Evolutionary conservation across 2,888 invertebrate genomes (phyloP).

Genomic region (Epirrita christyi): DNA sequence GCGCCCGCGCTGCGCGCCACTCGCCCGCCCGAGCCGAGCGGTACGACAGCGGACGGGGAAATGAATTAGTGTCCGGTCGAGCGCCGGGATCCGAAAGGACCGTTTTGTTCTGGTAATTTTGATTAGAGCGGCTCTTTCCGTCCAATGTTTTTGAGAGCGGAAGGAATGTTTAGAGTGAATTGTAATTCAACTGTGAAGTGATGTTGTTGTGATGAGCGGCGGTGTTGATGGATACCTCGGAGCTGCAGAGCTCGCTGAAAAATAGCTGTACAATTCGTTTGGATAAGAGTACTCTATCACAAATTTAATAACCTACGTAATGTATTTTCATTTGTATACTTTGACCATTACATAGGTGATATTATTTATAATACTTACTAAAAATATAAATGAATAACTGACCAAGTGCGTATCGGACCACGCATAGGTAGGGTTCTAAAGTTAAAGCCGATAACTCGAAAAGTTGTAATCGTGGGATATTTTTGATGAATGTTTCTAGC

Average conservation of each 20-base stretch:
- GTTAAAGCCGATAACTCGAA: no score
- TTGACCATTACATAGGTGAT: no score
- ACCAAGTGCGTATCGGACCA: no score
- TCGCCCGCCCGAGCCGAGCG: background rate
- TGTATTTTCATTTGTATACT: no score
- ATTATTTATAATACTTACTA: no score
- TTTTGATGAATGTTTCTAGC: no score
- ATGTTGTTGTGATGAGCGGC: background rate
- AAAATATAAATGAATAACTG: no score
- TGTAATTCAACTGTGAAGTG: background rate
- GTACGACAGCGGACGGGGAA: background rate
- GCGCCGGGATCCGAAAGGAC: slow-evolving; percentile 17
- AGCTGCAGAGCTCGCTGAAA: background rate
- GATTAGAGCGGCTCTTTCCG: background rate
- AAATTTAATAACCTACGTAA: no score
- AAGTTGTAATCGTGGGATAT: no score
- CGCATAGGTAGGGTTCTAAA: no score
- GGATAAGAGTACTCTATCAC: background rate
- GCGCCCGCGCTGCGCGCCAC: no score
- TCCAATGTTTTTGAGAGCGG: background rate
- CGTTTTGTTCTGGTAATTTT: slow-evolving; percentile 26
- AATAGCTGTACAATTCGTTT: background rate
- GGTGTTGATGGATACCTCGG: background rate
- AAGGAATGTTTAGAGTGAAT: background rate
- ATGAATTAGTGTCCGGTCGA: slow-evolving; percentile 22